Evolutionary conservation across 2,888 invertebrate genomes (phyloP).

Genomic region (Drosophila robusta): DNA sequence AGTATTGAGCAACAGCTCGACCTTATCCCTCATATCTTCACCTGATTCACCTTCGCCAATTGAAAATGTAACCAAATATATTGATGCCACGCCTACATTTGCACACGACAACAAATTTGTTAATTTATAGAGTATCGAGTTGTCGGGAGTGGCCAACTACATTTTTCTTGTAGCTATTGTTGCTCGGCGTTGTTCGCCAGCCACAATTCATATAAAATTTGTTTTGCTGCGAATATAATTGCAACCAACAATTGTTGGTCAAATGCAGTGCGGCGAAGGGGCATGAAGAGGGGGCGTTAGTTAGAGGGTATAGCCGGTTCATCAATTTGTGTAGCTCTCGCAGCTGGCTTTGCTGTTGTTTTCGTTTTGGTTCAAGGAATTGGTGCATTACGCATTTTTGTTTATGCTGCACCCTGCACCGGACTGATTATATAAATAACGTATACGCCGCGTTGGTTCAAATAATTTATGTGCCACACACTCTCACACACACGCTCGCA

Average conservation of each 20-base stretch:
- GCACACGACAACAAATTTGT: no score
- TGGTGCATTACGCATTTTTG: not conserved
- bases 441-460: conserved; percentile 35
- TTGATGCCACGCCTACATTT: not conserved
- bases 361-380: not conserved
- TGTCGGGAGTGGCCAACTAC: not conserved
- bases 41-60: no score
- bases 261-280: not conserved
- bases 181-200: conserved; percentile 9
- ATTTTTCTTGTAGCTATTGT: conserved; percentile 3
- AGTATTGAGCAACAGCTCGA: no score
- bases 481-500: not conserved
- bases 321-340: not conserved
- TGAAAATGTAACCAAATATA: no score
- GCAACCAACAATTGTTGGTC: conserved; percentile 33
- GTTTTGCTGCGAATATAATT: conserved; percentile 35
- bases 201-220: conserved; percentile 44
- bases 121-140: not conserved
- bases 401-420: not conserved
- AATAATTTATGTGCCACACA: conserved; percentile 28
- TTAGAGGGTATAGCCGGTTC: not conserved
- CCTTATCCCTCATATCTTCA: no score
- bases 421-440: conserved; percentile 42
- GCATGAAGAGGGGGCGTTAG: not conserved
- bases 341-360: not conserved